Conservation (phyloP, 2,113 vertebrate species). For the Trochalopteron elliotii region DNA sequence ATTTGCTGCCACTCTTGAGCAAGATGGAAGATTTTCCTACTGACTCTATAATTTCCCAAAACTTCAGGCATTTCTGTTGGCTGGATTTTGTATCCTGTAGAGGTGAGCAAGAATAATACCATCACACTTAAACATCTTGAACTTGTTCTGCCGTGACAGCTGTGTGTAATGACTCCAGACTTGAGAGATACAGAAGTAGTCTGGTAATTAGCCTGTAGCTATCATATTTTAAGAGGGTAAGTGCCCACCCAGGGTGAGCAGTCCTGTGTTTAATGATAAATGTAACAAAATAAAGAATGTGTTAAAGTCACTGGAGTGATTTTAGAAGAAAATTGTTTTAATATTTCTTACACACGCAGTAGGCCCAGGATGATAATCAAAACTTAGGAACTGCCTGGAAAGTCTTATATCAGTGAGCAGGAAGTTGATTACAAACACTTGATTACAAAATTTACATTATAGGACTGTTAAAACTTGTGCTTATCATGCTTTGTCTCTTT, state of each 20-base stretch:
- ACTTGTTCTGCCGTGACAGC: not conserved
- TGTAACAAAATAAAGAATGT: not conserved
- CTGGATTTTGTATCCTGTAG: not conserved
- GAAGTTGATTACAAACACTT: not conserved
- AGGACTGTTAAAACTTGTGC: not conserved
- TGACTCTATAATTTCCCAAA: not conserved
- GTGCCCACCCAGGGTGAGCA: not conserved
- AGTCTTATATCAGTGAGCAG: not conserved
- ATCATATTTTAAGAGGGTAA: not conserved
- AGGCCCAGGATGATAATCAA: not conserved
- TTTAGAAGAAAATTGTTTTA: not conserved
- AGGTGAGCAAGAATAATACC: not conserved
- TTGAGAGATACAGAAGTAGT: not conserved
- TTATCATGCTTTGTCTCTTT: not conserved
- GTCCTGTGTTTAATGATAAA: not conserved
- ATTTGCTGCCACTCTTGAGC: not conserved
- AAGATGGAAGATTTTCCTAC: not conserved
- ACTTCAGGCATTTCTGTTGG: not conserved
- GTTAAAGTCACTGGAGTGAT: not conserved
- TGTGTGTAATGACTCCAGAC: not conserved
- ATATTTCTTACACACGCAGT: not conserved
- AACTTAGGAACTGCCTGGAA: not conserved
- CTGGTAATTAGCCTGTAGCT: not conserved
- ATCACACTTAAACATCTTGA: not conserved
- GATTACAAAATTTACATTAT: not conserved